Conservation (phyloP, 2,113 vertebrate species). For the Eleginops maclovinus region DNA sequence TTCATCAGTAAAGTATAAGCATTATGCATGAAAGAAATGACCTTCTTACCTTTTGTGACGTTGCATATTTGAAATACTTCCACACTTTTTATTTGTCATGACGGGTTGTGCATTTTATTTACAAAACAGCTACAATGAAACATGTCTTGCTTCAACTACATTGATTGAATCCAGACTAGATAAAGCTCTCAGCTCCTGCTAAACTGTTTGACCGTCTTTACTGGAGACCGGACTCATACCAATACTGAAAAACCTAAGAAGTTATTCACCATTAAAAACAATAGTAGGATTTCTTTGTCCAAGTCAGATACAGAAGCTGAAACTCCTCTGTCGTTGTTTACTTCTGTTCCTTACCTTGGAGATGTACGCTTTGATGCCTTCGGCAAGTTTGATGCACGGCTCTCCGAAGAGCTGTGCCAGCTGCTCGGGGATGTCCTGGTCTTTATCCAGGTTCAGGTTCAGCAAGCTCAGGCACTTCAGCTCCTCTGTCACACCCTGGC, state of each 20-base stretch:
- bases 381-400: constrained; percentile 88
- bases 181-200: not conserved
- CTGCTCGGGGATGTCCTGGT: constrained; percentile 84
- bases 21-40: too few species aligned
- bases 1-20: too few species aligned
- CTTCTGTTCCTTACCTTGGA: constrained; percentile 82
- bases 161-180: not conserved
- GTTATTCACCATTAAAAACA: too few species aligned
- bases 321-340: too few species aligned
- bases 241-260: not conserved
- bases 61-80: too few species aligned
- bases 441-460: constrained; percentile 81
- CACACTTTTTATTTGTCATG: not conserved
- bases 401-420: constrained; percentile 86
- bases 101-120: not conserved
- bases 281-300: not conserved
- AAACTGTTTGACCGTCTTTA: not conserved
- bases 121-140: not conserved
- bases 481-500: constrained; percentile 85
- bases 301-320: not conserved
- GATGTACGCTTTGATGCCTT: constrained; percentile 88
- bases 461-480: constrained; percentile 87
- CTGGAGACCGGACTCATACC: not conserved
- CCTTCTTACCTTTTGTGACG: too few species aligned
- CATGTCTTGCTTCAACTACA: not conserved